Evolutionary conservation across 2,113 vertebrate genomes (phyloP), one percentile per base, ranked within the genome.

Genomic region (Ageneiosus marmoratus): DNA sequence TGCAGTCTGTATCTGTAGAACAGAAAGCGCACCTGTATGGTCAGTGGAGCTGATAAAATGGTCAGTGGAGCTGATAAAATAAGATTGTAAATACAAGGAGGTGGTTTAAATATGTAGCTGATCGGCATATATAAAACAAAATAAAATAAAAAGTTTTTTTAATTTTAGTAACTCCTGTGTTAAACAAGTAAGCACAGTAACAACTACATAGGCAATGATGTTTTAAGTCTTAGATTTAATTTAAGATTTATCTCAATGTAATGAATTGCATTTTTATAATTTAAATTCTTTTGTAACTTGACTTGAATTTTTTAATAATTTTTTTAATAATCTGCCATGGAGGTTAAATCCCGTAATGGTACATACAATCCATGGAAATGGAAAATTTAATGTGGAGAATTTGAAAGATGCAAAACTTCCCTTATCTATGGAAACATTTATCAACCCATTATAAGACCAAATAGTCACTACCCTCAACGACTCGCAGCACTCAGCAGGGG

Each of bases 301-400:
- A 44, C 18, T 83, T 53, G 77, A 8, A 20, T 65, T 48, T 63
- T 46, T 46, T 62, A 44, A 29, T 44, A 13, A 34, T 34, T 65
- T 48, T 63, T 46, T 46, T 62, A 44, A 29, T 44, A 13, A 34
- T 34, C 27, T 53, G 18, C 55, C 6, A 70, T 55, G 13, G 56
- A 51, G 46, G 67, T 65, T 80, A 51, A n/a, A 62, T 84, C 37
- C 50, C 56, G n/a, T 55, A 70, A 44, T n/a, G 46, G 46, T 62
- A 73, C 79, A 73, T 73, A 46, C 74, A 56, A 69, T 78, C 82
- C 74, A n/a, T 55, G 65, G 22, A 75, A 80, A 80, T 65, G 83
- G 73, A 85, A 77, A 81, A 48, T 18, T n/a, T n/a, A n/a, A 46
- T 76, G 63, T 56, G 63, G 79, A 69, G 62, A 75, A 69, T 77